Evolutionary conservation across 1,140 invertebrate species (phyloP).

Genomic region (Pseudoatta argentina): DNA sequence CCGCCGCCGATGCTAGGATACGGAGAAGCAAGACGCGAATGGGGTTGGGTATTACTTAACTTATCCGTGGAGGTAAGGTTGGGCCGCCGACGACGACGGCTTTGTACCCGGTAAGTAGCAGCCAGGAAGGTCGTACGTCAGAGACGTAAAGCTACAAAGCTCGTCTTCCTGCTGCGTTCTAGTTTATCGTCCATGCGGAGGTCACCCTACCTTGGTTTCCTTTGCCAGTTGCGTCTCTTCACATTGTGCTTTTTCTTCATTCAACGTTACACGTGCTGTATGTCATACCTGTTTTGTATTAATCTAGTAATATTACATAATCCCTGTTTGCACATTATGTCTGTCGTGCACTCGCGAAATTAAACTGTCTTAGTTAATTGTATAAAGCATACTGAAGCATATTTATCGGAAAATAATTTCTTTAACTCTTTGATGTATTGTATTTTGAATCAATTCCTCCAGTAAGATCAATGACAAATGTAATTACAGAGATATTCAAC

Average conservation of each 20-base stretch:
- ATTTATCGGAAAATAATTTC: not conserved
- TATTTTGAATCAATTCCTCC: not conserved
- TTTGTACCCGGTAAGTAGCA: slow-evolving; percentile 74
- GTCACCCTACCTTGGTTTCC: not conserved
- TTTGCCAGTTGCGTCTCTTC: slow-evolving; percentile 1
- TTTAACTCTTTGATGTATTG: not conserved
- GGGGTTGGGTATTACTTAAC: slow-evolving; percentile 64
- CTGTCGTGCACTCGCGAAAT: too few relatives aligned
- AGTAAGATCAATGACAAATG: not conserved
- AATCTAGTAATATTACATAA: slow-evolving; percentile 15
- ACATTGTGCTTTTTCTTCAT: not conserved
- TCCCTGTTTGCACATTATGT: not conserved
- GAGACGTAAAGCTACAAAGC: slow-evolving; percentile 67
- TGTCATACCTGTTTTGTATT: not conserved
- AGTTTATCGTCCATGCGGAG: slow-evolving; percentile 71
- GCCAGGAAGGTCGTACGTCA: slow-evolving; percentile 77
- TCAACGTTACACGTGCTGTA: slow-evolving; percentile 1
- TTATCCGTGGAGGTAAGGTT: slow-evolving; percentile 67
- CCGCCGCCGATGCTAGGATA: slow-evolving; percentile 46
- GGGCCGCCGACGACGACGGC: slow-evolving; percentile 50
- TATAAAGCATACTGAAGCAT: not conserved
- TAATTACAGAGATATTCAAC: not conserved
- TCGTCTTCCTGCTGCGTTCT: slow-evolving; percentile 75
- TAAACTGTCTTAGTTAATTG: not conserved
- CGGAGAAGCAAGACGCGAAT: slow-evolving; percentile 34